Base-by-base conservation (phyloP, 92 coral and sea anemone genomes). In the Epizoanthus rinbou region DNA sequence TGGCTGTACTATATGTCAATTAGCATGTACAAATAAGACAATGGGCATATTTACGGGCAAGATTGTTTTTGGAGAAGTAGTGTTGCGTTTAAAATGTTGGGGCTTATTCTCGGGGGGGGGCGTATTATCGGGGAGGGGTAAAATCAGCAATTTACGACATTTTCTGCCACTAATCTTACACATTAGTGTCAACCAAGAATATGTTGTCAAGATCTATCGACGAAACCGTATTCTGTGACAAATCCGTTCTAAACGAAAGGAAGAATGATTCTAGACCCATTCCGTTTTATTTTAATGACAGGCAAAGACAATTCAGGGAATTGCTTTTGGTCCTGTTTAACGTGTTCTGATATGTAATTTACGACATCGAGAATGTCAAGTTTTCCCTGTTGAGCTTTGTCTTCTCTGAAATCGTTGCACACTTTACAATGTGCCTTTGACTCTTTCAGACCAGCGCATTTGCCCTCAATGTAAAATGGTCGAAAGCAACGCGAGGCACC, bases 311-410 rank as follows among this genome's bases (percentile, higher is more conserved):
- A 69, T 0, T 69, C 5, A 17, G 56, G 23, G 22, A n/a, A 37
- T 15, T 35, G 6, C 53, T 69, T 6, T 28, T 53, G 75, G 22
- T 69, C 75, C 53, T 69, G 75, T 5, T 69, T 13, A 22, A 35
- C 37, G 75, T 69, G 75, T 43, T 37, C 56, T 16, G 19, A 9
- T 17, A 18, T 54, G 15, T 69, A 69, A 15, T 69, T 37, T 6
- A 69, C 21, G 57, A 69, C 75, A 69, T 69, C 75, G 25, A 69
- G 75, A 69, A 69, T 6, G 25, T 41, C 75, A 37, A 35, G 14
- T 6, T 37, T 19, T n/a, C 53, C 57, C 75, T 37, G 57, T 41
- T 37, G 54, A 69, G 75, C 75, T 37, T 54, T 69, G 57, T 17
- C 57, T 37, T 69, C 75, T 69, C 57, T 69, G 57, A 69, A 69